Base-by-base conservation (phyloP, 1,140 invertebrate species). In the Stegodyphus dumicola region DNA sequence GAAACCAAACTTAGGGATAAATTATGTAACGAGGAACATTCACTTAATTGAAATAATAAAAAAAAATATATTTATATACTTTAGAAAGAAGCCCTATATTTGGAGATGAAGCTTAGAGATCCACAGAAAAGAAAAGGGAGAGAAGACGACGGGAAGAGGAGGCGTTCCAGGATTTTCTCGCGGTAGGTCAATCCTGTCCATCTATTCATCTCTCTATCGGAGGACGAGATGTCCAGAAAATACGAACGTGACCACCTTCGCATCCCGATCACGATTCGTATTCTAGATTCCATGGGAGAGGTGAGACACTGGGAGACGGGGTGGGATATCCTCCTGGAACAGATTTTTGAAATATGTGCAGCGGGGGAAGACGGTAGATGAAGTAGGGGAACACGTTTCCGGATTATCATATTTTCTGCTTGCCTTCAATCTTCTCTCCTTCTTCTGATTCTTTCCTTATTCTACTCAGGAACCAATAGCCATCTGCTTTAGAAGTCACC, bases 321-420 rank as follows among this genome's bases (percentile, higher is more conserved):
- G 7, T 17, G 9, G 15, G 65, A 15, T n/a, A 7, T 17, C n/a
- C 65, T 67, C n/a, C 17, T 7, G 11, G 65, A 67, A 67, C 65
- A 67, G 65, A 7, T 67, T 17, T 18, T 67, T 18, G 15, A 17
- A n/a, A 67, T 13, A 67, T 67, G 15, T 60, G 9, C 15, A 15
- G 5, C 9, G 15, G 56, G 56, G 15, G 56, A 60, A 15, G 15
- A 60, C 9, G 15, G 15, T 0, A 60, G 15, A 60, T 9, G 9
- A 60, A 60, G 56, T 5, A 60, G 56, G 9, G 56, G 56, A 15
- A 60, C 75, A 77, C 60, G 75, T 77, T 66, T 64, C 75, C 60
- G 60, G 75, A 77, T 77, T 77, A 77, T 77, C 75, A 77, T 65
- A 65, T 49, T 65, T 77, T 77, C 52, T 77, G 49, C 54, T 53